Percentiles rank a stretch among this genome's conserved stretches.
Evolutionary conservation across 2,888 invertebrate genomes (phyloP).

Genomic region (Rotaria macrura): DNA sequence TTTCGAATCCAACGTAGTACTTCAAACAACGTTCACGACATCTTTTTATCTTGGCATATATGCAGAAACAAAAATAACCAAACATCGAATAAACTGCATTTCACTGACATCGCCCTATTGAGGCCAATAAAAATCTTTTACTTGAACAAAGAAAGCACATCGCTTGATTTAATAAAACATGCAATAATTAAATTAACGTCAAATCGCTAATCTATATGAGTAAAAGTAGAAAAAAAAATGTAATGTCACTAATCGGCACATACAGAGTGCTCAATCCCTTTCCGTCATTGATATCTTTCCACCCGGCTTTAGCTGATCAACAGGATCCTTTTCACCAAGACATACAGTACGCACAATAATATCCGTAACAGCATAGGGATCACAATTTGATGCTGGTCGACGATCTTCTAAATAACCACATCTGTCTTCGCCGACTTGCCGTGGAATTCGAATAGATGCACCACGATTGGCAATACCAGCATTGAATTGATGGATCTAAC

Average conservation of each 20-base stretch:
- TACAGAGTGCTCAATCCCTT: neutral
- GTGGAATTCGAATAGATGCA: slow-evolving; percentile 83
- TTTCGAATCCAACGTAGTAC: too few species aligned
- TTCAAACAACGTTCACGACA: too few species aligned
- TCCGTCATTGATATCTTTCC: neutral
- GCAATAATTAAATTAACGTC: too few species aligned
- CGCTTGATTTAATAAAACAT: too few species aligned
- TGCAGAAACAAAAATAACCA: too few species aligned
- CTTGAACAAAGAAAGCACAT: too few species aligned
- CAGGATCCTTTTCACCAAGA: slow-evolving; percentile 33
- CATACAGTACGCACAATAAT: slow-evolving; percentile 39
- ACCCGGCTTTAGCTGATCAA: neutral
- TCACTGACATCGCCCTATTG: too few species aligned
- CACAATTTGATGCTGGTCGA: slow-evolving; percentile 54
- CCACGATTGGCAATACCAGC: slow-evolving; percentile 80
- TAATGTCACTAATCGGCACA: neutral
- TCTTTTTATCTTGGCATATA: too few species aligned
- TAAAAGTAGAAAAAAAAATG: too few species aligned
- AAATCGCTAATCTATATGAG: too few species aligned
- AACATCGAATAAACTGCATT: too few species aligned
- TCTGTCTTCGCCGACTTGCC: slow-evolving; percentile 75
- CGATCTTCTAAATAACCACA: slow-evolving; percentile 91
- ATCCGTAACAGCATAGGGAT: slow-evolving; percentile 48
- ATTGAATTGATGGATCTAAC: slow-evolving; percentile 76
- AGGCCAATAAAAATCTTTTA: too few species aligned